These are phyloP conservation scores for Orthosia gracilis DNA, from an alignment of 2,888 invertebrate species.

Conservation along the genomic window DNA sequence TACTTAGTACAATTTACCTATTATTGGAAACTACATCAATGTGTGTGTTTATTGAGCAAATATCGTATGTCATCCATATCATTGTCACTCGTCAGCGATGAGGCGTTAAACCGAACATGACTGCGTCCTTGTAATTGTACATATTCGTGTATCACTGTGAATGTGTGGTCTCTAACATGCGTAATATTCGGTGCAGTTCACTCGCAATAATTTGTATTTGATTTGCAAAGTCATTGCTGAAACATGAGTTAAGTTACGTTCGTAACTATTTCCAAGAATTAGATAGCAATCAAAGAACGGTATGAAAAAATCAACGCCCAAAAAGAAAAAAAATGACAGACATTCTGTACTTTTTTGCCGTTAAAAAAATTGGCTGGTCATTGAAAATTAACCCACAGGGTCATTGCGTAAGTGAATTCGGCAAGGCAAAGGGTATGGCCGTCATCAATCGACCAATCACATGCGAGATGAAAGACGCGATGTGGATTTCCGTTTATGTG, in stretches of 20 bases:
- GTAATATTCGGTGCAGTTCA: constrained; percentile 14
- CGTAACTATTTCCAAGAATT: background rate
- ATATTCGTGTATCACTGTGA: constrained; percentile 18
- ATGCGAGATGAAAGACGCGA: too few species aligned
- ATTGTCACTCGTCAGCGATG: constrained; percentile 44
- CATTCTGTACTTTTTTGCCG: too few species aligned
- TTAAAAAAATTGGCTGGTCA: too few species aligned
- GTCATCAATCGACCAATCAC: too few species aligned
- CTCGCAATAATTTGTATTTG: constrained; percentile 7
- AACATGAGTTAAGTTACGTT: background rate
- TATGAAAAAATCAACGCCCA: too few species aligned
- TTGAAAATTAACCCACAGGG: too few species aligned
- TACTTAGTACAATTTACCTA: constrained; percentile 40
- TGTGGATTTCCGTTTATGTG: too few species aligned
- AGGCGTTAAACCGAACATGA: constrained; percentile 46
- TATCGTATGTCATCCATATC: constrained; percentile 51
- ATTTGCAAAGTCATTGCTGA: background rate
- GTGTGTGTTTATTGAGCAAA: constrained; percentile 34
- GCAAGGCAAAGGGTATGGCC: too few species aligned
- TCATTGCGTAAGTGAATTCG: too few species aligned
- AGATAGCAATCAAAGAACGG: too few species aligned
- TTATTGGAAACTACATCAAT: constrained; percentile 34
- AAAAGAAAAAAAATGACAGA: too few species aligned
- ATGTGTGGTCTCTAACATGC: constrained; percentile 14
- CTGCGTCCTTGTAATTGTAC: constrained; percentile 33